Evolutionary conservation across 2,113 vertebrate species (phyloP), one percentile per base, ranked within the genome.

Genomic region (Gambusia affinis): DNA sequence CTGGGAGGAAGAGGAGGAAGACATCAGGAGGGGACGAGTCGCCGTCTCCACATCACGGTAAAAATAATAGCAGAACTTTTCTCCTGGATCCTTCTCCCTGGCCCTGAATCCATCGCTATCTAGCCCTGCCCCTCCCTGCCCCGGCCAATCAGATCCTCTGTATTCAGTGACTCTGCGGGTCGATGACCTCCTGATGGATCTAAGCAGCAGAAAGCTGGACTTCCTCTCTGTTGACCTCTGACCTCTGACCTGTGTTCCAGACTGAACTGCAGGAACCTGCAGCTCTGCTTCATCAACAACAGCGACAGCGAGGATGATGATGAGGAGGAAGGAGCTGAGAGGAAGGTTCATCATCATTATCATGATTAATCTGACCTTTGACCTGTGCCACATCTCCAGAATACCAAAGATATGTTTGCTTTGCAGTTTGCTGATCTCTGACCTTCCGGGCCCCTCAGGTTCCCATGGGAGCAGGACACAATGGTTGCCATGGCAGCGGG

Each of bases 271-370:
- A 94, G 85, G 81, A 95, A 95, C 70, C 88, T 95, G 62, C 94
- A 95, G 88, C 86, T 95, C 27, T 95, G 94, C 80, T 95, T 94
- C 88, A 92, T 93, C 85, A 95, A 95, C 80, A 76, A 94, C 82
- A 93, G 91, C 33, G 92, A 94, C 75, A 95, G 93, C 11, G 51
- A 57, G 51, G 51, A 57, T 3, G 51, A 57, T 8, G 94, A 95
- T 5, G 92, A 92, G 19, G 94, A 94, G 24, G 81, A 72, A 7
- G 83, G 69, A 27, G n/a, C 29, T 47, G 67, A 73, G 10, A 82
- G 47, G 30, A 80, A 93, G 90, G 94, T 94, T 37, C 10, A 37
- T 8, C 33, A 35, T 35, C 33, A 8, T 35, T 8, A 35, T 35
- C 35, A n/a, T n/a, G 5, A n/a, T 8, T 57, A 24, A 57, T n/a